A percentile compares a stretch with the other conserved stretches of the same genome.
These are phyloP conservation scores for Ophion costatus DNA, from an alignment of 2,888 invertebrate genomes.

Conservation along the genomic window DNA sequence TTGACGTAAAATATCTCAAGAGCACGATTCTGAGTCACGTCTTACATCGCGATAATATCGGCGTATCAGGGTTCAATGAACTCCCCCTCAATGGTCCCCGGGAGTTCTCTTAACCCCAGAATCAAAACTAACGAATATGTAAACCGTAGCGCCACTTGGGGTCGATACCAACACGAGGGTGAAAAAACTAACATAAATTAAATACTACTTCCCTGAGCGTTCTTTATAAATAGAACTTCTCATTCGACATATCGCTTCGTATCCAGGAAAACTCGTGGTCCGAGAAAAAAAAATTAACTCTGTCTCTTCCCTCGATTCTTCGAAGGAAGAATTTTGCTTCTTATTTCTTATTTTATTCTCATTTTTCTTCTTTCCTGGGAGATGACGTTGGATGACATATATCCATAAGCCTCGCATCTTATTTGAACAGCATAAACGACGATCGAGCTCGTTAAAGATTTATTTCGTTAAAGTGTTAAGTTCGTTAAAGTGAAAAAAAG, in stretches of 20 bases:
- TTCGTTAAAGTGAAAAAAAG: no score
- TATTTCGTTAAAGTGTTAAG: no score
- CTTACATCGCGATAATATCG: constrained; percentile 45
- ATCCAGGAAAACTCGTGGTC: constrained; percentile 11
- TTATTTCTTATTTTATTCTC: background rate
- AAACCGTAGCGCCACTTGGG: constrained; percentile 17
- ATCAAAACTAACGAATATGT: constrained; percentile 48
- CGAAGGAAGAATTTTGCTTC: background rate
- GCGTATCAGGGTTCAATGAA: constrained; percentile 55
- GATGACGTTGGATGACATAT: constrained; percentile 36
- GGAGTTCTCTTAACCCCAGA: constrained; percentile 42
- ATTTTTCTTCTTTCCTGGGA: constrained; percentile 22
- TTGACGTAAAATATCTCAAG: constrained; percentile 29
- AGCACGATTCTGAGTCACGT: constrained; percentile 52
- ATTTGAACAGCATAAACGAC: constrained; percentile 1
- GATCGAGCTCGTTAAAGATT: constrained; percentile 33
- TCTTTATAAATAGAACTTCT: constrained; percentile 51
- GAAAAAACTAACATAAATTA: constrained; percentile 48
- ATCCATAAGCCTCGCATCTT: constrained; percentile 12
- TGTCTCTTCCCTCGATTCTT: constrained; percentile 20
- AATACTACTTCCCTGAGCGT: constrained; percentile 15
- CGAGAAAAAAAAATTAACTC: constrained; percentile 27
- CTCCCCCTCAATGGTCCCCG: constrained; percentile 50
- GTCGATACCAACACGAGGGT: constrained; percentile 51
- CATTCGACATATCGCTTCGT: constrained; percentile 43